Evolutionary conservation across 92 coral and sea anemone species (phyloP), one percentile per base, ranked within the genome.

Genomic region (Phymanthus crucifer): DNA sequence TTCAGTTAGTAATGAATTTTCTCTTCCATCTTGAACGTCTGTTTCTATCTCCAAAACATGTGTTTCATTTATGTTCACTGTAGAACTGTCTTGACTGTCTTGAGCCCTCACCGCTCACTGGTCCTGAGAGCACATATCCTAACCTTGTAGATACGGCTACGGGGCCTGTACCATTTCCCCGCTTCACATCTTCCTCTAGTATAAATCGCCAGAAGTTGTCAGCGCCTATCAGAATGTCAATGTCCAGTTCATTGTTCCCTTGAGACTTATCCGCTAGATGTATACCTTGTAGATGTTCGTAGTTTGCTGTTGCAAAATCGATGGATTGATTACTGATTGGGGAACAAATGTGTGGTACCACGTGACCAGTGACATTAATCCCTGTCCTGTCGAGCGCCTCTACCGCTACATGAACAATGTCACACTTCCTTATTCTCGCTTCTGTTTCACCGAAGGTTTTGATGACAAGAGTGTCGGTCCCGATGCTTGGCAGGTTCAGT

Each of bases 331-430:
- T 66, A 45, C 80, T 80, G 18, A 75, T 45, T 40, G 83, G 83
- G 32, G 78, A 56, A 81, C 83, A 86, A 10, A 76, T 86, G 27
- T 75, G 74, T 75, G 90, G 86, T 38, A 86, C 90, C 37, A 76
- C 77, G 71, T 85, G 50, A n/a, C 50, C 79, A 40, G 72, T 70
- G 4, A 79, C 18, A 43, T 79, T 54, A 24, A 85, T 73, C n/a
- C 43, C 47, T 40, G 45, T 81, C 6, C 40, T 79, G 29, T 43
- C 47, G n/a, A 21, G 33, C 12, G 75, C 52, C 74, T 71, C 45
- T 31, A 70, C 64, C 13, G 83, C 84, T 18, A 70, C 64, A 12
- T 78, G 79, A 19, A 78, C 83, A 56, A 78, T 71, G 29, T 84
- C 78, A 36, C 79, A 54, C 32, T 47, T 8, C 6, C 76, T n/a